phyloP scores from a whole-genome alignment of 1,140 invertebrate genomes.

The Drosophila suzukii region DNA sequence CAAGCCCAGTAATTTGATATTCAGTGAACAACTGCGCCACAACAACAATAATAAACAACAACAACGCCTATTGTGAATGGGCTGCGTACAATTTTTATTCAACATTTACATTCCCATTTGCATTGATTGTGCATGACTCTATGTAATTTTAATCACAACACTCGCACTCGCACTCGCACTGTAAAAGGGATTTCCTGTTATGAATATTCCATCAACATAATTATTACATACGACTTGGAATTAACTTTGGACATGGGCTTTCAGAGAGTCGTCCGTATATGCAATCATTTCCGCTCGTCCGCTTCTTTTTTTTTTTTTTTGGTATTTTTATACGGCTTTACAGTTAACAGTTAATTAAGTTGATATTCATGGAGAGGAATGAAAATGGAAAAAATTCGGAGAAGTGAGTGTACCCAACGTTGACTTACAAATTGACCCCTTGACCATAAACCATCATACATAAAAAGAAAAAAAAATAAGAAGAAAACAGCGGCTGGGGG shows the following conservation, averaged over 20 bases:
- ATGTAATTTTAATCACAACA: slow-evolving; percentile 64
- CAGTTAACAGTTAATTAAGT: slow-evolving; percentile 76
- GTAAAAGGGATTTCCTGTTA: slow-evolving; percentile 74
- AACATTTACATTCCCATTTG: slow-evolving; percentile 79
- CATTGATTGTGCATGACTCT: slow-evolving; percentile 81
- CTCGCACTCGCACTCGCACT: slow-evolving; percentile 29
- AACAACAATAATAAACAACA: slow-evolving; percentile 21
- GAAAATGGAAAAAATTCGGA: slow-evolving; percentile 53
- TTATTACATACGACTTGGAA: slow-evolving; percentile 61
- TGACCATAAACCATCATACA: slow-evolving; percentile 10
- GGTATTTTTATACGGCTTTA: slow-evolving; percentile 29
- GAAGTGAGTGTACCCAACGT: slow-evolving; percentile 50
- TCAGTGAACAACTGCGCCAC: slow-evolving; percentile 62
- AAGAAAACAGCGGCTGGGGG: neutral
- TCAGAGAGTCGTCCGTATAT: slow-evolving; percentile 16
- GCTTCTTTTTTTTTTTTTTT: slow-evolving; percentile 29
- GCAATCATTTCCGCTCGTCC: slow-evolving; percentile 65
- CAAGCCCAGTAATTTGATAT: slow-evolving; percentile 72
- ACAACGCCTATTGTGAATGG: slow-evolving; percentile 54
- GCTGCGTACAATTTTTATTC: slow-evolving; percentile 55
- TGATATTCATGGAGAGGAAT: slow-evolving; percentile 59
- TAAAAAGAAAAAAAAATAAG: neutral
- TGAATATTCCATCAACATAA: slow-evolving; percentile 71
- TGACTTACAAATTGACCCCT: slow-evolving; percentile 65
- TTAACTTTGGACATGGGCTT: slow-evolving; percentile 27